A percentile compares a stretch with the other conserved stretches of the same genome.
Evolutionary conservation across 2,888 invertebrate species (phyloP).

Genomic region (Meloe dianella): DNA sequence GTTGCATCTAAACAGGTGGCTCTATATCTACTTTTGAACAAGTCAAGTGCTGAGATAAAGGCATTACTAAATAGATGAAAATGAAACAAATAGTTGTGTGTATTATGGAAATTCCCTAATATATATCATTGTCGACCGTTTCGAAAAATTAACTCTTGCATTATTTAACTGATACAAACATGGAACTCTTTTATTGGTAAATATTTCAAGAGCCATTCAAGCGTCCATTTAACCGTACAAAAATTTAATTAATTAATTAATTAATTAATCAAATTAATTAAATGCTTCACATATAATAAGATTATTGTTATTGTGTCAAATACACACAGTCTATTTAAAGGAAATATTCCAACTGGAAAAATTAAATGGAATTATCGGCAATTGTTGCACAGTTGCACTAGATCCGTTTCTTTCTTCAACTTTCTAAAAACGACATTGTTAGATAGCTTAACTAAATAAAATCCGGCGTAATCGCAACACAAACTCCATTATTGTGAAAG

Average conservation of each 20-base stretch:
- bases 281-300: constrained; percentile 12
- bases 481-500: background rate
- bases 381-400: background rate
- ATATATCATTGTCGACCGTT: constrained; percentile 28
- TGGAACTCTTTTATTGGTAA: constrained; percentile 26
- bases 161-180: constrained; percentile 34
- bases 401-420: background rate
- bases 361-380: background rate
- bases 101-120: constrained; percentile 8
- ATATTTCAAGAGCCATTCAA: constrained; percentile 34
- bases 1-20: constrained; percentile 19
- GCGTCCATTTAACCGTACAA: constrained; percentile 5
- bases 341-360: background rate
- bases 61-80: constrained; percentile 4
- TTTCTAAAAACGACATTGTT: background rate
- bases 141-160: constrained; percentile 40
- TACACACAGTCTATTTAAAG: background rate
- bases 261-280: constrained; percentile 19
- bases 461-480: background rate
- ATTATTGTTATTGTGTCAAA: constrained; percentile 9
- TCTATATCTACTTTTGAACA: constrained; percentile 6
- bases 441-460: background rate
- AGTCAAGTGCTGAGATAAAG: constrained; percentile 24
- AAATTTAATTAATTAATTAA: constrained; percentile 11
- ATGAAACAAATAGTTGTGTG: background rate